These are phyloP conservation scores for Scarus forsteni DNA, from an alignment of 2,797 vertebrate species.

Conservation along the genomic window DNA sequence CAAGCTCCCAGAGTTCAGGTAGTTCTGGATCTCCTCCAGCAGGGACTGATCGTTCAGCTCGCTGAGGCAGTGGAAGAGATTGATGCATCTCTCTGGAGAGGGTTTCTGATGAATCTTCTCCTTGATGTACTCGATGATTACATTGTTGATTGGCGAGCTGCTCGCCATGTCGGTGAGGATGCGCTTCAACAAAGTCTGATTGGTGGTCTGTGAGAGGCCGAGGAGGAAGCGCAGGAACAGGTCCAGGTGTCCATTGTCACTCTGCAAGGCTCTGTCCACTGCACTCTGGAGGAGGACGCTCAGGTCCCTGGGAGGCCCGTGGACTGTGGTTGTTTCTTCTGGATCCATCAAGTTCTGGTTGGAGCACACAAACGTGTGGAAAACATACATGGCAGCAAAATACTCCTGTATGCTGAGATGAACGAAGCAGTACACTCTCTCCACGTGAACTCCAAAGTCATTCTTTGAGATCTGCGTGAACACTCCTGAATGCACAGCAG, in stretches of 20 bases:
- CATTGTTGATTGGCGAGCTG: conserved; percentile 4
- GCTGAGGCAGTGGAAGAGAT: conserved; percentile 51
- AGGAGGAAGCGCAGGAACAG: conserved; percentile 57
- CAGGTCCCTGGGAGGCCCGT: background rate
- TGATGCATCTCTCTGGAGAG: conserved; percentile 30
- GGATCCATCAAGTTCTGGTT: conserved; percentile 27
- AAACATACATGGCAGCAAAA: conserved; percentile 40
- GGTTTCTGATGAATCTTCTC: conserved; percentile 22
- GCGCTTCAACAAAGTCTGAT: conserved; percentile 15
- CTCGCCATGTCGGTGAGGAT: conserved; percentile 4
- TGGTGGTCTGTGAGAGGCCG: conserved; percentile 39
- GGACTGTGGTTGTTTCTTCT: background rate
- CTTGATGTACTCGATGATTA: conserved; percentile 31
- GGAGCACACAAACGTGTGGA: conserved; percentile 30
- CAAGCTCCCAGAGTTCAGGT: conserved; percentile 19
- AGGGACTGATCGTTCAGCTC: conserved; percentile 40
- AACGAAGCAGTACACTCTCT: conserved; percentile 42
- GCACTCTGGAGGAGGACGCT: conserved; percentile 23
- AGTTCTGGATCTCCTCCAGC: conserved; percentile 40
- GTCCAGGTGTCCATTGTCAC: conserved; percentile 36
- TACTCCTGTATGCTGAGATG: conserved; percentile 60
- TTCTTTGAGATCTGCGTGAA: conserved; percentile 36
- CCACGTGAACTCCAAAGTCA: conserved; percentile 11
- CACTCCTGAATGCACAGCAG: conserved; percentile 43
- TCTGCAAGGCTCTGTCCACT: conserved; percentile 42